phyloP scores from a whole-genome alignment of 2,113 vertebrate genomes.

The Prunella himalayana region DNA sequence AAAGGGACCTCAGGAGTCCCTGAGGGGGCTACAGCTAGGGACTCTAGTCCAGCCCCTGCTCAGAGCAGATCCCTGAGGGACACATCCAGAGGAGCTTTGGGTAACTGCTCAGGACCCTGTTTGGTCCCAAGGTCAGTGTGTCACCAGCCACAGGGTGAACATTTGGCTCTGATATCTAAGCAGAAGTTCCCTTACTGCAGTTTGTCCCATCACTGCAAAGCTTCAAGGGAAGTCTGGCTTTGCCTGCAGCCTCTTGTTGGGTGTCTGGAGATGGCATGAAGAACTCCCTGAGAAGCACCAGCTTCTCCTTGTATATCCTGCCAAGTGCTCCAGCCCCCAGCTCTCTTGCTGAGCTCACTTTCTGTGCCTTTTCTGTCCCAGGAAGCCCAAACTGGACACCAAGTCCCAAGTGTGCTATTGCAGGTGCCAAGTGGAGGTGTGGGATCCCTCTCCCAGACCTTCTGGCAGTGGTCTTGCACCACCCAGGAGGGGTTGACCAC shows the following conservation, averaged over 20 bases:
- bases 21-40: neutral
- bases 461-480: neutral
- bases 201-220: neutral
- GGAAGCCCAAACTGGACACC: neutral
- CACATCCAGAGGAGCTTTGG: neutral
- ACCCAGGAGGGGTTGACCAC: neutral
- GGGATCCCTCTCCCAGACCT: neutral
- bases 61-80: neutral
- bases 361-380: neutral
- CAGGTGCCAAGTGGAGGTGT: neutral
- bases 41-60: neutral
- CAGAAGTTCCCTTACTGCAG: neutral
- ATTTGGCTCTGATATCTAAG: neutral
- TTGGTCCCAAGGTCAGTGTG: neutral
- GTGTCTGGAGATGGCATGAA: neutral
- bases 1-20: neutral
- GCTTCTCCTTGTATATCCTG: neutral
- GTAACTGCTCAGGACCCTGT: neutral
- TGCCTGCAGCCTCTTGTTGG: neutral
- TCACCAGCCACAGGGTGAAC: accelerated
- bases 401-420: neutral
- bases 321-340: accelerated
- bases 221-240: neutral
- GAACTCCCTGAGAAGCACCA: neutral
- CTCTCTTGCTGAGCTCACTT: neutral